Conservation (phyloP, 2,888 invertebrate species). For the Dasysyrphus tricinctus region DNA sequence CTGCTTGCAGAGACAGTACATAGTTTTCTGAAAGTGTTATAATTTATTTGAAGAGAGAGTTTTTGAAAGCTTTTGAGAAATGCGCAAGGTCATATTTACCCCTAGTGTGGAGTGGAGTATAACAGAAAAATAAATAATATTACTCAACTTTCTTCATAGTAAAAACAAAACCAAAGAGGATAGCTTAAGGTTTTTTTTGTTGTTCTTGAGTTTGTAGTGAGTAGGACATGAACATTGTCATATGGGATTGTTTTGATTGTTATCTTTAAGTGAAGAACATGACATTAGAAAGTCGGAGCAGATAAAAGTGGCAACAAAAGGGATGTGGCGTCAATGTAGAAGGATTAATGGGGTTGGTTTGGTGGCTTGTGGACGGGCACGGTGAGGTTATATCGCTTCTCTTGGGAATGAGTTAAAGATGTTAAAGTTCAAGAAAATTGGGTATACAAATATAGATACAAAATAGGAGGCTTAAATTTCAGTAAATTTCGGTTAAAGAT, state of each 20-base stretch:
- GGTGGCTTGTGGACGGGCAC: slow-evolving; percentile 24
- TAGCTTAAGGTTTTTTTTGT: slow-evolving; percentile 29
- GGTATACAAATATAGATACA: neutral
- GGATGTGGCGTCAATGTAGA: slow-evolving; percentile 28
- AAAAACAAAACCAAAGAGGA: slow-evolving; percentile 29
- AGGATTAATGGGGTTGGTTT: slow-evolving; percentile 60
- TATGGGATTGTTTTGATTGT: slow-evolving; percentile 73
- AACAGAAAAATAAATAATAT: slow-evolving; percentile 16
- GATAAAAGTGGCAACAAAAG: slow-evolving; percentile 57
- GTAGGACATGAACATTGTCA: slow-evolving; percentile 68
- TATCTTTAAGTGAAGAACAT: slow-evolving; percentile 70
- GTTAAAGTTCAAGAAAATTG: neutral
- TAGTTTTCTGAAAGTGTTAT: slow-evolving; percentile 34
- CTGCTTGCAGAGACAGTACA: slow-evolving; percentile 11
- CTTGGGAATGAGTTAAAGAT: slow-evolving; percentile 1
- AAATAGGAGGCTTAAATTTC: slow-evolving; percentile 3
- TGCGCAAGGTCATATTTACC: slow-evolving; percentile 62
- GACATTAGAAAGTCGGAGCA: slow-evolving; percentile 70
- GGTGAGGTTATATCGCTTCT: slow-evolving; percentile 3
- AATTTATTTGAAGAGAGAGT: slow-evolving; percentile 29
- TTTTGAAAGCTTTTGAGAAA: slow-evolving; percentile 42
- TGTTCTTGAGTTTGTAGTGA: slow-evolving; percentile 40
- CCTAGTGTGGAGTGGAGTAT: slow-evolving; percentile 43
- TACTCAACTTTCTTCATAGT: slow-evolving; percentile 24
- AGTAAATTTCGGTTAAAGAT: neutral